Evolutionary conservation across 2,888 invertebrate genomes (phyloP).

Genomic region (Clunio marinus): DNA sequence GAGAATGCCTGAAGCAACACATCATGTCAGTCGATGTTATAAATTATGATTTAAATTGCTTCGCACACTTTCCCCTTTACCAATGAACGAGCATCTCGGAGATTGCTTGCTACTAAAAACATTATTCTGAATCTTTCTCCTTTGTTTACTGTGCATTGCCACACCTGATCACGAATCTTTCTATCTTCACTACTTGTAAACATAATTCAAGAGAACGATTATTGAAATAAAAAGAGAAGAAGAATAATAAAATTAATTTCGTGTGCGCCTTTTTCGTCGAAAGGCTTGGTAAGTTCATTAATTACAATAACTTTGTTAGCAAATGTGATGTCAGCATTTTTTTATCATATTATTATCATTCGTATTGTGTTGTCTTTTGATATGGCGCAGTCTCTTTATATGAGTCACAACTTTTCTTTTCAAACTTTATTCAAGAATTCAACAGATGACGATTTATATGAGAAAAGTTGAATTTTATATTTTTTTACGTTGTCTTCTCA

Average conservation of each 20-base stretch:
- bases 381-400: too few species aligned
- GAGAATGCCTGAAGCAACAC: not conserved
- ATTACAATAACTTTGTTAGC: constrained; percentile 22
- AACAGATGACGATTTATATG: constrained; percentile 25
- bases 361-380: too few species aligned
- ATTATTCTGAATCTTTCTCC: too few species aligned
- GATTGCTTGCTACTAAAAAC: too few species aligned
- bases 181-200: not conserved
- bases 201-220: not conserved
- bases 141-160: not conserved
- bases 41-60: not conserved
- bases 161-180: constrained; percentile 18
- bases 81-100: too few species aligned
- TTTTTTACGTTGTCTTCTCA: too few species aligned
- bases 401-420: too few species aligned
- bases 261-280: not conserved
- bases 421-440: not conserved
- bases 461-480: too few species aligned
- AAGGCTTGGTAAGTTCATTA: constrained; percentile 15
- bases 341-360: constrained; percentile 7
- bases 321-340: constrained; percentile 6
- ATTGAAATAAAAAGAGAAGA: not conserved
- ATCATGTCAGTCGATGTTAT: not conserved
- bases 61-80: not conserved
- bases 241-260: not conserved